A percentile compares a stretch with the other conserved stretches of the same genome.
Conservation (phyloP, 2,797 vertebrate species). For the Ara ararauna region DNA sequence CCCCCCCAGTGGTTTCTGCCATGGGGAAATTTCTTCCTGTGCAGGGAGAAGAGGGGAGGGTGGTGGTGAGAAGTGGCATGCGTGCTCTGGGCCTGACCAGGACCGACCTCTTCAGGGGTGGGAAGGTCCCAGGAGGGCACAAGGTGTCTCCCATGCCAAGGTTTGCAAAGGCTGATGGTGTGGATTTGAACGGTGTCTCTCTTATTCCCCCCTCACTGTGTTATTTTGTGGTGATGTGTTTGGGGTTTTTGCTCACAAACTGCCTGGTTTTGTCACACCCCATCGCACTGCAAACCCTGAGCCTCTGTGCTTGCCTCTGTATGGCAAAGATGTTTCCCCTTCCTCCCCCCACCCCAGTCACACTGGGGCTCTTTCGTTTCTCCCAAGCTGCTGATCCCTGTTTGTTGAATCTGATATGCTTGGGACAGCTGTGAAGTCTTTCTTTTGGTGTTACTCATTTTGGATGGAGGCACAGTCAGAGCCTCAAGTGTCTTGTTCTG, state of each 20-base stretch:
- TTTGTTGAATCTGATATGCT: neutral
- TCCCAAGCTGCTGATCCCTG: too few species aligned
- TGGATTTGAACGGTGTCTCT: too few species aligned
- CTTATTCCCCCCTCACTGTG: too few species aligned
- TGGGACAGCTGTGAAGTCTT: neutral
- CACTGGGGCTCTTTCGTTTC: too few species aligned
- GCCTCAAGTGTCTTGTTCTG: neutral
- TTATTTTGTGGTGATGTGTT: neutral
- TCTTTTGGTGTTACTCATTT: neutral
- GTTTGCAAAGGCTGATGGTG: neutral
- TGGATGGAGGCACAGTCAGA: neutral
- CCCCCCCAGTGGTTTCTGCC: neutral
- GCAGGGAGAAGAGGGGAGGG: neutral
- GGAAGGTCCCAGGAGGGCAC: neutral
- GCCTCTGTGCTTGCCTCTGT: too few species aligned
- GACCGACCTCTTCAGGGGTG: neutral
- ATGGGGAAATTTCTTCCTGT: neutral
- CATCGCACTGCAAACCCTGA: too few species aligned
- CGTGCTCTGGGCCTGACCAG: too few species aligned
- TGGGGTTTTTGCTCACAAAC: too few species aligned
- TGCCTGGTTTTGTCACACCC: too few species aligned
- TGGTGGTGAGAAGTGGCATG: too few species aligned
- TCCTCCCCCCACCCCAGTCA: too few species aligned
- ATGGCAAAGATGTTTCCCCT: too few species aligned
- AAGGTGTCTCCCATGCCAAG: neutral